A percentile compares a stretch with the other conserved stretches of the same genome.
These are phyloP conservation scores for Drosophila rufa DNA, from an alignment of 1,140 invertebrate species.

Conservation along the genomic window DNA sequence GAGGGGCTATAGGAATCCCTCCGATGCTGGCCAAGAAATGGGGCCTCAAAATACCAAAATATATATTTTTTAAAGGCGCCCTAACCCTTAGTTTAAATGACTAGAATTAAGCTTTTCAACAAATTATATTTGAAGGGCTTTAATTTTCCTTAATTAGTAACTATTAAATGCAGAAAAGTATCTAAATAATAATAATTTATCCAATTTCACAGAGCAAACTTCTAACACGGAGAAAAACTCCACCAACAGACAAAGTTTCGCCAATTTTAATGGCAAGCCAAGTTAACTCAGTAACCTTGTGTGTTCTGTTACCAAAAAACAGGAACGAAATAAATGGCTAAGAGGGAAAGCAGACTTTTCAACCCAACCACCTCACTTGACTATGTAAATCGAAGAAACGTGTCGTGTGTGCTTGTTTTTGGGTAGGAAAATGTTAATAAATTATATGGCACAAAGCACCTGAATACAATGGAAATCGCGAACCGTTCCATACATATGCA, in stretches of 20 bases:
- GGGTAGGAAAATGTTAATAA: conserved; percentile 47
- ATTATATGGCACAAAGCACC: conserved; percentile 37
- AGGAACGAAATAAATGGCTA: conserved; percentile 1
- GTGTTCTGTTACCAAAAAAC: conserved; percentile 12
- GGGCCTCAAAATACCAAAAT: neutral
- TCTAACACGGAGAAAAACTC: neutral
- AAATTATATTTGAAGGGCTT: neutral
- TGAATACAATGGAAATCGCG: conserved; percentile 26
- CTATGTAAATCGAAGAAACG: conserved; percentile 74
- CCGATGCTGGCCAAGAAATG: conserved; percentile 10
- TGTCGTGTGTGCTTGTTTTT: conserved; percentile 37
- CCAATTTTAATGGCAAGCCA: conserved; percentile 4
- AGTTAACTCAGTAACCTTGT: conserved; percentile 23
- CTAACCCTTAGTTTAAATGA: too few relatives aligned
- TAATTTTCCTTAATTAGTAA: neutral
- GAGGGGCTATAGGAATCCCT: conserved; percentile 4
- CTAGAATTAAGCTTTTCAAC: too few relatives aligned
- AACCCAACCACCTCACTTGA: conserved; percentile 42
- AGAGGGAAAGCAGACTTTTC: conserved; percentile 13
- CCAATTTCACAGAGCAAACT: neutral
- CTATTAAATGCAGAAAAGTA: neutral
- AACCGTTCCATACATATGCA: conserved; percentile 39
- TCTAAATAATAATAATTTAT: neutral
- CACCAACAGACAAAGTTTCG: conserved; percentile 1
- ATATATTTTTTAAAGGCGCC: neutral